Conservation (phyloP, 1,140 invertebrate species). For the Zophobas atratus region DNA sequence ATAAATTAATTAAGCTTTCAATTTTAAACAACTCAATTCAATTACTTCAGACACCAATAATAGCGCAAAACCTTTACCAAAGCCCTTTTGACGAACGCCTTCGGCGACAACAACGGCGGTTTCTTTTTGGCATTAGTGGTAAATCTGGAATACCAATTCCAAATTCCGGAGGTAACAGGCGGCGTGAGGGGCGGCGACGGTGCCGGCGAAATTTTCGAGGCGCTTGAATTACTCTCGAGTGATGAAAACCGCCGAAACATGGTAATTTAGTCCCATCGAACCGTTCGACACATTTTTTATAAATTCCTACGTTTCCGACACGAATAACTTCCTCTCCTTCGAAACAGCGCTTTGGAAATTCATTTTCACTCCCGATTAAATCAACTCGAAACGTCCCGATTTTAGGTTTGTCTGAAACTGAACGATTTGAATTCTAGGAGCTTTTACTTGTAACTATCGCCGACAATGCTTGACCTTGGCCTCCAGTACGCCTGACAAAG, state of each 20-base stretch:
- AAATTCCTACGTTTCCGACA: slow-evolving; percentile 6
- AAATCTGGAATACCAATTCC: slow-evolving; percentile 70
- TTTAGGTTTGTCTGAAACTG: not conserved
- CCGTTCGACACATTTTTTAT: not conserved
- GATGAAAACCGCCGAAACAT: slow-evolving; percentile 58
- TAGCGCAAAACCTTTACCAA: slow-evolving; percentile 53
- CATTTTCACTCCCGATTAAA: not conserved
- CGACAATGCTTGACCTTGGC: not conserved
- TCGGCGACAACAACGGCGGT: slow-evolving; percentile 67
- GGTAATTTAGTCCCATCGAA: not conserved
- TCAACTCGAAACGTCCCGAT: not conserved
- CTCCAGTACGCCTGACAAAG: not conserved
- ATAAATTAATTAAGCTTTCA: no score
- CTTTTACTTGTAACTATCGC: not conserved
- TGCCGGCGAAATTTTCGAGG: slow-evolving; percentile 46
- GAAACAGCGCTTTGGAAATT: not conserved
- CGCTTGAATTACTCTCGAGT: not conserved
- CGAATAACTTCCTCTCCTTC: not conserved
- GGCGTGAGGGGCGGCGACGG: slow-evolving; percentile 66
- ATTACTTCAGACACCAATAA: slow-evolving; percentile 14
- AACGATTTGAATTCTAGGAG: not conserved
- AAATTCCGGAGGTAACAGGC: slow-evolving; percentile 62
- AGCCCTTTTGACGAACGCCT: slow-evolving; percentile 68
- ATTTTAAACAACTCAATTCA: no score
- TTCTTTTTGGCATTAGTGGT: slow-evolving; percentile 69